Evolutionary conservation across 23 tunicate species (phyloP).

Genomic region (Halocynthia aurantium): DNA sequence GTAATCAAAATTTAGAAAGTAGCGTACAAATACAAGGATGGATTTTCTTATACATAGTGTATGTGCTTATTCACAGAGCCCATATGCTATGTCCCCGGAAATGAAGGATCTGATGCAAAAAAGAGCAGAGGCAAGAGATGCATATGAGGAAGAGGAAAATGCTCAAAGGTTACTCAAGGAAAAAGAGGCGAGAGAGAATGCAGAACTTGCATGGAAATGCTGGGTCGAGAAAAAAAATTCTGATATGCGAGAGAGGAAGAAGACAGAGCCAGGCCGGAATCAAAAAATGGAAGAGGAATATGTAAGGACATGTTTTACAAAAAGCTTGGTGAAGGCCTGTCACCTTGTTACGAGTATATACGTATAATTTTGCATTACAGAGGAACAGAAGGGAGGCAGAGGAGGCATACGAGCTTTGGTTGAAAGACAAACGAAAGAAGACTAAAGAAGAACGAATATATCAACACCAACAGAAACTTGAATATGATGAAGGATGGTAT

Average conservation of each 20-base stretch:
- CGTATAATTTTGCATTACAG: neutral
- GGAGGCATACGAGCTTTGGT: slow-evolving; percentile 18
- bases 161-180: slow-evolving; percentile 12
- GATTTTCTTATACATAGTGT: neutral
- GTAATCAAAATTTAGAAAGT: neutral
- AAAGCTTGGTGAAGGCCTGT: neutral
- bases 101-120: slow-evolving; percentile 29
- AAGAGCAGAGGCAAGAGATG: slow-evolving; percentile 10
- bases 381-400: slow-evolving; percentile 8
- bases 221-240: slow-evolving; percentile 21
- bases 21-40: neutral
- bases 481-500: slow-evolving; percentile 25
- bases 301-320: slow-evolving; percentile 9
- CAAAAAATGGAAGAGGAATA: slow-evolving; percentile 11
- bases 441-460: slow-evolving; percentile 9
- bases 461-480: slow-evolving; percentile 20
- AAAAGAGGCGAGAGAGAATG: slow-evolving; percentile 5
- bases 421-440: slow-evolving; percentile 22
- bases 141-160: slow-evolving; percentile 19
- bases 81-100: slow-evolving; percentile 28
- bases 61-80: neutral
- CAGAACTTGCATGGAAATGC: slow-evolving; percentile 23
- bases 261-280: neutral
- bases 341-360: neutral
- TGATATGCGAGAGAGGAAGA: slow-evolving; percentile 16